Evolutionary conservation across 2,888 invertebrate genomes (phyloP).

Genomic region (Ganaspis brasiliensis): DNA sequence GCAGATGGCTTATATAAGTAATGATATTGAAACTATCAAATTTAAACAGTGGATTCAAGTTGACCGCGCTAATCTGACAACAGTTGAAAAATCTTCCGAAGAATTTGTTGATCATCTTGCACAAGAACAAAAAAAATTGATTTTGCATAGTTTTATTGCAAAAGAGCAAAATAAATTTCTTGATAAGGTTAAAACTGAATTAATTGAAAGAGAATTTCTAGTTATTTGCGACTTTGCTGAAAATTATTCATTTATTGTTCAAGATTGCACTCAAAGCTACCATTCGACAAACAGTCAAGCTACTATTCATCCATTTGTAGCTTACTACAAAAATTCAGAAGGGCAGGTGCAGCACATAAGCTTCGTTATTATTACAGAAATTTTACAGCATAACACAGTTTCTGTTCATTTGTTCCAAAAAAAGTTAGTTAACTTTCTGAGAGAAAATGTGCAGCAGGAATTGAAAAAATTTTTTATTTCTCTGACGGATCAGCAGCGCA

Average conservation of each 20-base stretch:
- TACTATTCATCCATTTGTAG: not conserved
- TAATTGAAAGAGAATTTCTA: not conserved
- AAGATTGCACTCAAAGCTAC: slow-evolving; percentile 47
- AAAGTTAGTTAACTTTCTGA: not conserved
- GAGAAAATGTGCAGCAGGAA: not conserved
- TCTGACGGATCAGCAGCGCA: slow-evolving; percentile 40
- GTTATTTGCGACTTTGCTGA: slow-evolving; percentile 43
- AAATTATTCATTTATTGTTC: slow-evolving; percentile 41
- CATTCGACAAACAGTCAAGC: slow-evolving; percentile 45
- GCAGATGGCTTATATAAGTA: not conserved
- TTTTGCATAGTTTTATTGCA: no score
- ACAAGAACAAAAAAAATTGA: not conserved
- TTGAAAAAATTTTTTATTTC: slow-evolving; percentile 36
- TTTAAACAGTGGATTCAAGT: slow-evolving; percentile 4
- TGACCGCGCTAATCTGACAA: not conserved
- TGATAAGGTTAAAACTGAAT: not conserved
- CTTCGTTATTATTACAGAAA: no score
- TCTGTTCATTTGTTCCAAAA: no score
- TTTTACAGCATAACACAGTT: no score
- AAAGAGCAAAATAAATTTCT: no score
- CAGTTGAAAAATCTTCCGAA: not conserved
- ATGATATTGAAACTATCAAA: not conserved
- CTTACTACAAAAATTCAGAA: not conserved
- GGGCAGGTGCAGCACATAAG: no score
- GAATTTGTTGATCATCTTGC: not conserved